Conservation (phyloP, 2,888 invertebrate genomes). For the Ischnura elegans region DNA sequence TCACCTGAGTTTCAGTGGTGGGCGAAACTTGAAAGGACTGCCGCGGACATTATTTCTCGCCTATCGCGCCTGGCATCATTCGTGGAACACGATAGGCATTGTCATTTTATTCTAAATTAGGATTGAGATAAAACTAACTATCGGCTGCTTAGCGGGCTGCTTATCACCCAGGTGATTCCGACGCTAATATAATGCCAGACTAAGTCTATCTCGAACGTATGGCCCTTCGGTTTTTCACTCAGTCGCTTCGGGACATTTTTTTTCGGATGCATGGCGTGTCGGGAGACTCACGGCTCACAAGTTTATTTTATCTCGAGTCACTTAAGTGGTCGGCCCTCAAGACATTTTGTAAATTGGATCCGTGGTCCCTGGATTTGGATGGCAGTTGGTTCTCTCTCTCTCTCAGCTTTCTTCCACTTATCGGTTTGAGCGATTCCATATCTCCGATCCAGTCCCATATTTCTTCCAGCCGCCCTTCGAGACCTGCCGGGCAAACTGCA, state of each 20-base stretch:
- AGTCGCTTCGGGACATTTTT: not conserved
- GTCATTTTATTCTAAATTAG: not conserved
- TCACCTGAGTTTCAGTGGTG: not conserved
- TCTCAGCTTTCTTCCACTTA: not conserved
- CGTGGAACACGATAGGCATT: not conserved
- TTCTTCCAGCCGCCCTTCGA: not conserved
- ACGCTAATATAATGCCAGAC: not conserved
- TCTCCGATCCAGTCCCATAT: conserved; percentile 14
- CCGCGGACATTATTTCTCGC: not conserved
- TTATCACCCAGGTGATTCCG: not conserved
- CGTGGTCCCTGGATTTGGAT: not conserved
- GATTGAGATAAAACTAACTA: not conserved
- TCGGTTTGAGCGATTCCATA: conserved; percentile 1
- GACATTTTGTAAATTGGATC: conserved; percentile 23
- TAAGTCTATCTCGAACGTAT: not conserved
- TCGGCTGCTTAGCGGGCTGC: not conserved
- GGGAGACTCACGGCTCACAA: not conserved
- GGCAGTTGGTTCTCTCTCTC: not conserved
- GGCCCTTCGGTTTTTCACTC: not conserved
- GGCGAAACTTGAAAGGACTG: not conserved
- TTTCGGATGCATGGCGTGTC: not conserved
- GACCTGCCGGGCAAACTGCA: not conserved
- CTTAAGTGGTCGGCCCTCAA: not conserved
- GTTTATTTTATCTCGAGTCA: not conserved
- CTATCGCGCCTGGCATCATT: not conserved